Base-by-base conservation (phyloP, 2,113 vertebrate genomes). In the Ellobius talpinus region DNA sequence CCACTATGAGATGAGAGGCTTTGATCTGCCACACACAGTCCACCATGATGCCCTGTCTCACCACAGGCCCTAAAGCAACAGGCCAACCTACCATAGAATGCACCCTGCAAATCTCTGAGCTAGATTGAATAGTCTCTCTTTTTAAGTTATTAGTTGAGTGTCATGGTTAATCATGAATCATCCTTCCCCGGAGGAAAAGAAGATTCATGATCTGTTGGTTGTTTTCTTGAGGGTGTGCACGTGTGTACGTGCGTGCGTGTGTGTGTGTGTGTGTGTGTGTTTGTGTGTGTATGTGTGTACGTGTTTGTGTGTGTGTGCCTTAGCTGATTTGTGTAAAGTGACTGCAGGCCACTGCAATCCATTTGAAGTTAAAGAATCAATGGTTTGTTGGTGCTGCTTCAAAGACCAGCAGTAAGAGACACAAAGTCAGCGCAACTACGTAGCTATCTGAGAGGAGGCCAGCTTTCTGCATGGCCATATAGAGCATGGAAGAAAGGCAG, bases 151-250 rank as follows among this genome's bases (percentile, higher is more conserved):
- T 79, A 19, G 14, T 47, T 68, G 24, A 55, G 3, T 87, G 4
- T 8, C 36, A 92, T 84, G 89, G 42, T 86, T 78, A 68, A 93
- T 81, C 7, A 47, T 89, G 52, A 92, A 50, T 12, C 63, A 47
- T 68, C 2, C 31, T 91, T 89, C n/a, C 19, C 2, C 17, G 86
- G 39, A 47, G 3, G 78, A 93, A 89, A 63, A 23, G 5, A 11
- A 85, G 65, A 88, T 33, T 31, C 36, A 68, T 0, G 68, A 23
- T 45, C 55, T 91, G 9, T 50, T 23, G 33, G 21, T 31, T 90
- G 23, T 42, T 87, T 12, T 55, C 19, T 61, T 36, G n/a, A 29
- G 76, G 88, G 73, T n/a, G 77, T 86, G 24, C 65, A 13, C 31
- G 24, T 63, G 23, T 2, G 12, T 61, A 13, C 19, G 52, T 87